These are phyloP conservation scores for Phyllotreta striolata DNA, from an alignment of 2,888 invertebrate species.

Conservation along the genomic window DNA sequence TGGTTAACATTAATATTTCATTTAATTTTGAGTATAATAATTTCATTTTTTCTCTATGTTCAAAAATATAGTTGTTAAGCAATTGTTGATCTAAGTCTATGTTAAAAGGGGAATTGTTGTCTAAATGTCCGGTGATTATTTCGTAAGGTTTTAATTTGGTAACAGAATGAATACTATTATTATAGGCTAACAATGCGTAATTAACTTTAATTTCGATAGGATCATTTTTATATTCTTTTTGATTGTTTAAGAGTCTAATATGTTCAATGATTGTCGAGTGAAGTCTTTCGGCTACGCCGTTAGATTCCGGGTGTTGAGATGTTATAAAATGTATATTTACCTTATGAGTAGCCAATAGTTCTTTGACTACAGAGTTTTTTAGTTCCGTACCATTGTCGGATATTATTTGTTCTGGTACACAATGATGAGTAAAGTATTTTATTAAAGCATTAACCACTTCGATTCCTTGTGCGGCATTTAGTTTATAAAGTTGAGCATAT, in stretches of 20 bases:
- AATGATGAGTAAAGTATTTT: too few species aligned
- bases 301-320: conserved; percentile 3
- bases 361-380: conserved; percentile 16
- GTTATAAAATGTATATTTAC: conserved; percentile 21
- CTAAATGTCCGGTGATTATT: conserved; percentile 15
- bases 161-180: conserved; percentile 21
- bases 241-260: too few species aligned
- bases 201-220: conserved; percentile 6
- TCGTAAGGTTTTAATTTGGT: conserved; percentile 17
- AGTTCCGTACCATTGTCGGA: too few species aligned
- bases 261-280: not conserved
- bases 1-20: too few species aligned
- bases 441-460: too few species aligned
- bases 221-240: conserved; percentile 2
- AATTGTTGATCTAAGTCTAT: not conserved
- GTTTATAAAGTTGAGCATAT: too few species aligned
- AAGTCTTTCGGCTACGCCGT: conserved; percentile 15
- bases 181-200: conserved; percentile 19
- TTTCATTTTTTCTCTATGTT: too few species aligned
- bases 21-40: too few species aligned
- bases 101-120: conserved; percentile 20
- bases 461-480: too few species aligned
- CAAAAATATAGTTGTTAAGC: too few species aligned
- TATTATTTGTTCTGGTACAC: too few species aligned
- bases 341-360: conserved; percentile 3